phyloP scores from a whole-genome alignment of 2,113 vertebrate genomes.

The Sceloporus tristichus region DNA sequence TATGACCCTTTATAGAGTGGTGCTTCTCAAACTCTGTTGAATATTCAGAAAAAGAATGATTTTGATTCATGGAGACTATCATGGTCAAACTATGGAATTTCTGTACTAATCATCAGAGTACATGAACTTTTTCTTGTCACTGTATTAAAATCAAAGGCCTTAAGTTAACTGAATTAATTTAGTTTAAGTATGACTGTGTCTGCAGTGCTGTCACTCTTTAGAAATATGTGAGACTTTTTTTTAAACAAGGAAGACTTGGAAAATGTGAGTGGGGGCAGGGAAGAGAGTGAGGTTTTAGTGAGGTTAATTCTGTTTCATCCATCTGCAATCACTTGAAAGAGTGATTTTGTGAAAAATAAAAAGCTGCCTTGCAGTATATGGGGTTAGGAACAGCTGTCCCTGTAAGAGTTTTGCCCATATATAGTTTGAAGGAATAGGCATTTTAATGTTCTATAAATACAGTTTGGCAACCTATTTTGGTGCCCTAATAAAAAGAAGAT shows the following conservation, averaged over 20 bases:
- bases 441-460: background rate
- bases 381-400: background rate
- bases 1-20: too few relatives aligned
- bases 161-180: background rate
- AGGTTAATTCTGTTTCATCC: too few relatives aligned
- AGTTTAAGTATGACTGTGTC: background rate
- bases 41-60: too few relatives aligned
- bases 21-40: too few relatives aligned
- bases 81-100: too few relatives aligned
- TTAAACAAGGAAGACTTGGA: too few relatives aligned
- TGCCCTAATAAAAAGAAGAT: conserved; percentile 7
- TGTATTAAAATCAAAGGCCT: background rate
- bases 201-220: background rate
- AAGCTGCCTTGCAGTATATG: background rate
- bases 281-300: too few relatives aligned
- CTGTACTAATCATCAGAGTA: too few relatives aligned
- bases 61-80: too few relatives aligned
- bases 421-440: background rate
- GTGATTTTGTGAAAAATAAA: background rate
- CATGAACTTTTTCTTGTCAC: too few relatives aligned
- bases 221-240: background rate
- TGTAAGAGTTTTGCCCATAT: background rate
- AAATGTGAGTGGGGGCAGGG: too few relatives aligned
- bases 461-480: background rate
- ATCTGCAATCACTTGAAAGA: background rate